Conservation (phyloP, 2,888 invertebrate species). For the Choristoneura rosaceana region DNA sequence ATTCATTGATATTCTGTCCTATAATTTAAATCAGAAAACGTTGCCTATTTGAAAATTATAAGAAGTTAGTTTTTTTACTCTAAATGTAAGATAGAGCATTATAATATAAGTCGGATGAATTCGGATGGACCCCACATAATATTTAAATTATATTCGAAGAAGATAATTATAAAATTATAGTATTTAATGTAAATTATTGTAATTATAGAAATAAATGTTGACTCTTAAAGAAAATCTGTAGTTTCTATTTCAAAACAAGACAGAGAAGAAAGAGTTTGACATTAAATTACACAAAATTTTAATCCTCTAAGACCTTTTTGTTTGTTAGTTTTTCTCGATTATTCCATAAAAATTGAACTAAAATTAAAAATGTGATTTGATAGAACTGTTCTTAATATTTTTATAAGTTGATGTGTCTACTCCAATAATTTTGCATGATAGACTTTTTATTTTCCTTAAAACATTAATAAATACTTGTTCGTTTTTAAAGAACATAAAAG, state of each 20-base stretch:
- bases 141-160: constrained; percentile 34
- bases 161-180: constrained; percentile 21
- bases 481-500: no score
- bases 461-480: no score
- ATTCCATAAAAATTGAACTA: no score
- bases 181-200: constrained; percentile 40
- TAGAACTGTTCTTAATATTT: no score
- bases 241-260: not conserved
- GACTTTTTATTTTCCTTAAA: no score
- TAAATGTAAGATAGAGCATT: constrained; percentile 16
- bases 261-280: no score
- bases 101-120: constrained; percentile 27
- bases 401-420: no score
- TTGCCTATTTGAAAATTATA: constrained; percentile 9
- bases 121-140: constrained; percentile 39
- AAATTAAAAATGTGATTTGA: no score
- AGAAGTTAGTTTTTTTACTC: constrained; percentile 39
- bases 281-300: no score
- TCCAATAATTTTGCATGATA: no score
- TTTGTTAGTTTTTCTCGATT: no score
- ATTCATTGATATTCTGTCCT: not conserved
- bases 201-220: constrained; percentile 42
- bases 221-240: constrained; percentile 6
- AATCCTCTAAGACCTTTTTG: no score
- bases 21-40: not conserved